Base-by-base conservation (phyloP, 2,797 vertebrate genomes). In the Oreonectes daqikongensis region DNA sequence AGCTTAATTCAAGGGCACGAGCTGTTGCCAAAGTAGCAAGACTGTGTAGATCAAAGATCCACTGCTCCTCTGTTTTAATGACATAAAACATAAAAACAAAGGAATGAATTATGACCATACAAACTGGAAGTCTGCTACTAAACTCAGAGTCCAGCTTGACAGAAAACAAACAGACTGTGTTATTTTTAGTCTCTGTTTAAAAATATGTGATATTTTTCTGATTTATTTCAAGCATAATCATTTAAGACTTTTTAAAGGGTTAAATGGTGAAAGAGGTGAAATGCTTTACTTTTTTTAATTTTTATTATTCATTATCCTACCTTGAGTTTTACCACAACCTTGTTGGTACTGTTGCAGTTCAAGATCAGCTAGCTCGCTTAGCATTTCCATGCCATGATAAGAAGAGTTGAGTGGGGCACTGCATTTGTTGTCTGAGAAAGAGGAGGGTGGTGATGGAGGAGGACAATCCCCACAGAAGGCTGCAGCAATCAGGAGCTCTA, bases 281-380 rank as follows among this genome's bases (percentile, higher is more conserved):
- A 1, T 11, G 1, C 5, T 50, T 20, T 3, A 52, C 2, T 52
- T 8, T 52, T 20, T 22, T 20, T 12, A 22, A 53, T 8, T 50
- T 50, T 2, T 20, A 1, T 22, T 57, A 24, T 15, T 24, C 5
- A 55, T 12, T 22, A 30, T n/a, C 91, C 90, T 87, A 94, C 93
- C 93, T 74, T 90, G 88, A 78, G 81, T 91, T 81, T 90, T 86
- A 76, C 88, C 89, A 73, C 84, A 85, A 79, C 78, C 84, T 79
- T 84, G 88, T 69, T 84, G 90, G 69, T 90, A 93, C 84, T 87
- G 92, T 81, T 92, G 95, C 46, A 89, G 85, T 90, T 97, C 95
- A 87, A 99, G 90, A 84, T 98, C 96, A 0, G 95, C 97, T 82
- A 98, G 88, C 83, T 98, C 97, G 2, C 97, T 97, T 81, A 99